These are phyloP conservation scores for Leptinotarsa lineolata DNA, from an alignment of 1,140 invertebrate genomes.

Conservation along the genomic window DNA sequence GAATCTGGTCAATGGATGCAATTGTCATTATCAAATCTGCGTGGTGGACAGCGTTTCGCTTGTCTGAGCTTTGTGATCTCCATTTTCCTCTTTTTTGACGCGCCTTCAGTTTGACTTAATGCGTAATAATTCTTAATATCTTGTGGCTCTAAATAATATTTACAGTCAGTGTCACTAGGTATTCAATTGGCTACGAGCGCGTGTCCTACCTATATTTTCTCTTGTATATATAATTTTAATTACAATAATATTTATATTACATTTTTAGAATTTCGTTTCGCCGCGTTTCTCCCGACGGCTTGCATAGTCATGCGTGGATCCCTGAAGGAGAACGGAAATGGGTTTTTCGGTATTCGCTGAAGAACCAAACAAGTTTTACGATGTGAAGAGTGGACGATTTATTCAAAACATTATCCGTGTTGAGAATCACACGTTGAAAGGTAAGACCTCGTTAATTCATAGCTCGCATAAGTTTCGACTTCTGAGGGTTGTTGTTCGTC, in stretches of 20 bases:
- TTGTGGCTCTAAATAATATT: slow-evolving; percentile 39
- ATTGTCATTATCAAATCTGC: too few relatives aligned
- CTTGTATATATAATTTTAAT: slow-evolving; percentile 48
- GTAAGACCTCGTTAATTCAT: too few relatives aligned
- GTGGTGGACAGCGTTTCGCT: background rate
- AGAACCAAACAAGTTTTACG: too few relatives aligned
- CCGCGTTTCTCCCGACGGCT: slow-evolving; percentile 42
- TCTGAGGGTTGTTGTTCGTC: too few relatives aligned
- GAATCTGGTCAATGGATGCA: too few relatives aligned
- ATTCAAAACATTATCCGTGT: too few relatives aligned
- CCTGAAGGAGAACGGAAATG: slow-evolving; percentile 35
- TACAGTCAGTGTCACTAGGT: slow-evolving; percentile 42
- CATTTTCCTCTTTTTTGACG: slow-evolving; percentile 23
- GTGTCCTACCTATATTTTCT: slow-evolving; percentile 43
- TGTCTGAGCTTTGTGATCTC: slow-evolving; percentile 5
- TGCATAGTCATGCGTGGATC: slow-evolving; percentile 40
- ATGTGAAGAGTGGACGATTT: too few relatives aligned
- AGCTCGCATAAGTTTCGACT: too few relatives aligned
- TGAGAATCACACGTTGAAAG: too few relatives aligned
- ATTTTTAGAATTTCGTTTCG: slow-evolving; percentile 57
- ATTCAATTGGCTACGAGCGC: slow-evolving; percentile 43
- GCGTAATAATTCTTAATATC: slow-evolving; percentile 35
- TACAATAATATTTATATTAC: slow-evolving; percentile 52
- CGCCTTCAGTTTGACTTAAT: slow-evolving; percentile 33
- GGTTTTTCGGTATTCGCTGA: background rate